phyloP scores from a whole-genome alignment of 2,888 invertebrate species.

The Habroteleia sp. region DNA sequence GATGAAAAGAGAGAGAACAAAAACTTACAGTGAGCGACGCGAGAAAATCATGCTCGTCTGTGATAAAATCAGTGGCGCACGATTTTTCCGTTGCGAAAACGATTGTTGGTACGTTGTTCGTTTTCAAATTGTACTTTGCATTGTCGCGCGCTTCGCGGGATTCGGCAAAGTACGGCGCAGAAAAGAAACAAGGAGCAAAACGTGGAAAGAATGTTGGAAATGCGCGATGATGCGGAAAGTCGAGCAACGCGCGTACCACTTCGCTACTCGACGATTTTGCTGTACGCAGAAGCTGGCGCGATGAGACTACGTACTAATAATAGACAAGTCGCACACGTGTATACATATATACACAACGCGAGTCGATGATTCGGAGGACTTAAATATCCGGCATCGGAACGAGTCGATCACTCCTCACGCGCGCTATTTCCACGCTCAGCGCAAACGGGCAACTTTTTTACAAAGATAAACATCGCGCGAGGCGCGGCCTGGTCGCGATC shows the following conservation, averaged over 20 bases:
- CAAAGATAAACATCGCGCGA: conserved; percentile 13
- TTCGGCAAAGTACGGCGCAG: conserved; percentile 19
- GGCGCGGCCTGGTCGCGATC: not conserved
- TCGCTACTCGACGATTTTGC: conserved; percentile 62
- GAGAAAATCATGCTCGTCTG: conserved; percentile 73
- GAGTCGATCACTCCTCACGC: conserved; percentile 41
- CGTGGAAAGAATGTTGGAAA: conserved; percentile 22
- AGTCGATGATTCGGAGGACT: conserved; percentile 47
- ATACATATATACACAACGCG: conserved; percentile 38
- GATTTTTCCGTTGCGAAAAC: not conserved
- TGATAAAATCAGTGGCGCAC: conserved; percentile 6
- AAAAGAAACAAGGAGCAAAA: no score
- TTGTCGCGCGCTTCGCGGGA: conserved; percentile 39
- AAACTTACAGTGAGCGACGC: conserved; percentile 75
- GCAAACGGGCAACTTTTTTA: conserved; percentile 12
- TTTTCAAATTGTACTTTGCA: conserved; percentile 13
- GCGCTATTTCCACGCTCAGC: conserved; percentile 31
- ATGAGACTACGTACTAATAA: conserved; percentile 79
- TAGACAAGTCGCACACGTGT: conserved; percentile 67
- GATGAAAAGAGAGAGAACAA: no score
- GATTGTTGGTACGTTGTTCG: not conserved
- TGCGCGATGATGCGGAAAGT: conserved; percentile 50
- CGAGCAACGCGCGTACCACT: conserved; percentile 44
- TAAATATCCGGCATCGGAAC: conserved; percentile 60
- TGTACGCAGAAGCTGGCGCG: conserved; percentile 68